Evolutionary conservation across 1,140 invertebrate species (phyloP).

Genomic region (Drosophila sechellia): DNA sequence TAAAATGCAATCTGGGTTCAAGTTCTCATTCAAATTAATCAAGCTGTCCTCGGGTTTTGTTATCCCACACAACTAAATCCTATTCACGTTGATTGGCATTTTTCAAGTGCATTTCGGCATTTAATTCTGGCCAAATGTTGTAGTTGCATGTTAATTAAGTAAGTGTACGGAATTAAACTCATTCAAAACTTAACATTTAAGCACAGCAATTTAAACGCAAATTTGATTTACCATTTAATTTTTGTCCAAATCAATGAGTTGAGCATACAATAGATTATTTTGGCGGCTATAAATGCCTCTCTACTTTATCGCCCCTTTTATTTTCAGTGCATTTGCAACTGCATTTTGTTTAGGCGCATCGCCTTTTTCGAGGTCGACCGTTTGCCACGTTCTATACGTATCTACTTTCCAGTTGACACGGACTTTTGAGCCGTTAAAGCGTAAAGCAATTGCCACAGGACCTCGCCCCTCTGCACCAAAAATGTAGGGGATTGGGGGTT

Average conservation of each 20-base stretch:
- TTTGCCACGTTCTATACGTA: conserved; percentile 13
- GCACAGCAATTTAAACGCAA: too few relatives aligned
- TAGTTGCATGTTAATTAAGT: neutral
- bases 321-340: conserved; percentile 22
- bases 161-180: too few relatives aligned
- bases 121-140: neutral
- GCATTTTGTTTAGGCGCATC: conserved; percentile 60
- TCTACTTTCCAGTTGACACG: conserved; percentile 28
- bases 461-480: conserved; percentile 12
- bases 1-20: conserved; percentile 57
- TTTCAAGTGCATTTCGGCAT: neutral
- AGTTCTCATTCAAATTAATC: conserved; percentile 23
- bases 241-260: too few relatives aligned
- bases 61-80: conserved; percentile 12
- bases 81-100: conserved; percentile 19
- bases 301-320: neutral
- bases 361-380: conserved; percentile 48
- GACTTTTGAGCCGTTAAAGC: conserved; percentile 55
- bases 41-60: neutral
- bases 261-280: too few relatives aligned
- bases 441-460: conserved; percentile 62
- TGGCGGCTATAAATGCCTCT: too few relatives aligned
- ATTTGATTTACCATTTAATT: too few relatives aligned
- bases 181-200: too few relatives aligned
- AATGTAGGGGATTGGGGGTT: neutral